phyloP scores from a whole-genome alignment of 1,140 invertebrate genomes.

The Brachionus koreanus region DNA sequence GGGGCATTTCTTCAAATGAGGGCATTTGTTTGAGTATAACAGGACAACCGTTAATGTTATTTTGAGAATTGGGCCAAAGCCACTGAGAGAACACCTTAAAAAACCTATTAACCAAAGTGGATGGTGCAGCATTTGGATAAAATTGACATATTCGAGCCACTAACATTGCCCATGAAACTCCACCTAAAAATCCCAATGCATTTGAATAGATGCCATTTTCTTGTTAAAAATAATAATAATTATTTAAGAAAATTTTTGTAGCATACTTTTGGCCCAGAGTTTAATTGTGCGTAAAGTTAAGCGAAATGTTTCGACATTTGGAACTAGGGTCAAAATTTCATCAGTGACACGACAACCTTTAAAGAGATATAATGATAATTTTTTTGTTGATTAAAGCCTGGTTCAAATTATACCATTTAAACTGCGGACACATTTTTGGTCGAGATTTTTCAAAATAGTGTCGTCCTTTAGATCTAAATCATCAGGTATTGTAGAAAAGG shows the following conservation, averaged over 20 bases:
- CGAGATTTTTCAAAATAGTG: conserved; percentile 85
- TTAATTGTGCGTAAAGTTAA: conserved; percentile 89
- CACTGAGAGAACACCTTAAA: conserved; percentile 74
- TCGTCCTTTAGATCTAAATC: conserved; percentile 82
- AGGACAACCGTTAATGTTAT: conserved; percentile 53
- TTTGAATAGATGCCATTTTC: conserved; percentile 94
- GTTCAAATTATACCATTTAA: conserved; percentile 69
- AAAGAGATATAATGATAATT: conserved; percentile 11
- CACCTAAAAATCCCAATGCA: conserved; percentile 91
- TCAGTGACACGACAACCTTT: conserved; percentile 89
- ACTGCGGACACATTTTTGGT: conserved; percentile 90
- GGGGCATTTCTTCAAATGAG: conserved; percentile 35
- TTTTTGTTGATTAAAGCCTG: conserved; percentile 20
- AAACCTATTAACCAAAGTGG: conserved; percentile 93
- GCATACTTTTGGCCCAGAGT: conserved; percentile 94
- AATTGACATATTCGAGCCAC: conserved; percentile 95
- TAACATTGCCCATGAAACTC: conserved; percentile 98
- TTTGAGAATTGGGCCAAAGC: conserved; percentile 91
- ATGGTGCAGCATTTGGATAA: conserved; percentile 91
- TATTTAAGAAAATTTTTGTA: conserved; percentile 43
- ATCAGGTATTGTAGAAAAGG: conserved; percentile 82
- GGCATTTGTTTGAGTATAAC: conserved; percentile 37
- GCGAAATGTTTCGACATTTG: conserved; percentile 88
- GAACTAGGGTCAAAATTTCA: conserved; percentile 90
- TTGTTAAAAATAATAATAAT: conserved; percentile 46